These are phyloP conservation scores for Catagonus wagneri DNA, from an alignment of 2,113 vertebrate genomes.

Conservation along the genomic window DNA sequence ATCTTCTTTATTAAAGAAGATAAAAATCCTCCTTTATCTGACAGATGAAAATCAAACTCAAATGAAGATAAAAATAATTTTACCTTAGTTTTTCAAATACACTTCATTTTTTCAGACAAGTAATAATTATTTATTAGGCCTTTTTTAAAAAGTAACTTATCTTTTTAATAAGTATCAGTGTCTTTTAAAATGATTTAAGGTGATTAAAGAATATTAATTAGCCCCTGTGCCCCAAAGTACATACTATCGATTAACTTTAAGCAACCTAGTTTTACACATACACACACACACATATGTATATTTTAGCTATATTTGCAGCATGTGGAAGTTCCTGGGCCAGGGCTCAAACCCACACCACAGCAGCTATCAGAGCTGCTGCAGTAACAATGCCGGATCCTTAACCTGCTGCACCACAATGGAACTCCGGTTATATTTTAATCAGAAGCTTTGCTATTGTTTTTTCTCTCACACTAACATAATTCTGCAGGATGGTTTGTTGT, in stretches of 20 bases:
- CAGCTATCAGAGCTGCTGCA: too few relatives aligned
- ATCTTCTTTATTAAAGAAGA: background rate
- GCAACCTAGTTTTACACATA: too few relatives aligned
- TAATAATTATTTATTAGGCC: background rate
- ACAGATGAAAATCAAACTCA: slow-evolving; percentile 52
- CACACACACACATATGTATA: too few relatives aligned
- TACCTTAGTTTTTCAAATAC: slow-evolving; percentile 29
- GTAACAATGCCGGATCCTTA: too few relatives aligned
- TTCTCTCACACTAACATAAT: background rate
- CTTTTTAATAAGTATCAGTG: background rate
- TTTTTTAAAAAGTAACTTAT: background rate
- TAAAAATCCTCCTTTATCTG: background rate
- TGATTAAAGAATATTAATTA: slow-evolving; percentile 5
- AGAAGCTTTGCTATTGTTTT: background rate
- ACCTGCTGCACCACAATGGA: too few relatives aligned
- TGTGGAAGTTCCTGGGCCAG: too few relatives aligned
- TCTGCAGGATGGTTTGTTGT: background rate
- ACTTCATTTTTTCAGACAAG: slow-evolving; percentile 29
- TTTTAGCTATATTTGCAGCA: too few relatives aligned
- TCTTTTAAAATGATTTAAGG: background rate
- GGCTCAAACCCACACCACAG: too few relatives aligned
- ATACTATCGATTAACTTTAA: background rate
- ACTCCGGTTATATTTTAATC: background rate
- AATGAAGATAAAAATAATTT: slow-evolving; percentile 27
- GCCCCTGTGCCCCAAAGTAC: background rate